A percentile compares a stretch with the other conserved stretches of the same genome.
Evolutionary conservation across 2,888 invertebrate species (phyloP).

Genomic region (Eristalis arbustorum): DNA sequence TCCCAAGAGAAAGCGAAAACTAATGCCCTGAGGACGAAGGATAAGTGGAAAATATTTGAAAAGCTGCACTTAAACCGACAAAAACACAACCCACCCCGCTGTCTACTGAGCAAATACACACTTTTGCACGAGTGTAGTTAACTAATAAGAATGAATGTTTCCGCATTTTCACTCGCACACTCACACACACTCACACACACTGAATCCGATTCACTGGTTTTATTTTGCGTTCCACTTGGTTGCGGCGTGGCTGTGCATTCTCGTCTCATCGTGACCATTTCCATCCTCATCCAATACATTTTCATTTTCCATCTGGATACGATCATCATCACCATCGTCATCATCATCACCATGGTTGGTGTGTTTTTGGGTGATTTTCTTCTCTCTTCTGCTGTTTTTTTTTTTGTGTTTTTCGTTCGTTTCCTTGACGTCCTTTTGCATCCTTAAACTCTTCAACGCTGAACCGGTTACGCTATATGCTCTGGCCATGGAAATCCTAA

Average conservation of each 20-base stretch:
- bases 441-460: slow-evolving; percentile 8
- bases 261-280: not conserved
- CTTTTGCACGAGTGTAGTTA: slow-evolving; percentile 31
- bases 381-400: not conserved
- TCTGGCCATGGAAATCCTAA: slow-evolving; percentile 49
- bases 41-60: slow-evolving; percentile 67
- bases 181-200: slow-evolving; percentile 51
- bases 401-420: not conserved
- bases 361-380: slow-evolving; percentile 20
- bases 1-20: not conserved
- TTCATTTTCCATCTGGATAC: slow-evolving; percentile 63
- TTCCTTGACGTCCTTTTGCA: not conserved
- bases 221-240: slow-evolving; percentile 9
- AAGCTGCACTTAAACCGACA: slow-evolving; percentile 61
- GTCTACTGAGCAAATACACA: slow-evolving; percentile 13
- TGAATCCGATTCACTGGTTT: slow-evolving; percentile 20
- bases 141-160: slow-evolving; percentile 65
- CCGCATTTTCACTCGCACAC: not conserved
- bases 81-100: slow-evolving; percentile 29
- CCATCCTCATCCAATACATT: slow-evolving; percentile 46
- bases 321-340: slow-evolving; percentile 45
- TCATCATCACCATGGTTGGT: not conserved
- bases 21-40: slow-evolving; percentile 16
- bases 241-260: slow-evolving; percentile 9
- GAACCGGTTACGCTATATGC: slow-evolving; percentile 51